Percentiles rank a stretch among this genome's conserved stretches.
These are phyloP conservation scores for Neosilurus mollespiculum DNA, from an alignment of 2,797 vertebrate genomes.

Conservation along the genomic window DNA sequence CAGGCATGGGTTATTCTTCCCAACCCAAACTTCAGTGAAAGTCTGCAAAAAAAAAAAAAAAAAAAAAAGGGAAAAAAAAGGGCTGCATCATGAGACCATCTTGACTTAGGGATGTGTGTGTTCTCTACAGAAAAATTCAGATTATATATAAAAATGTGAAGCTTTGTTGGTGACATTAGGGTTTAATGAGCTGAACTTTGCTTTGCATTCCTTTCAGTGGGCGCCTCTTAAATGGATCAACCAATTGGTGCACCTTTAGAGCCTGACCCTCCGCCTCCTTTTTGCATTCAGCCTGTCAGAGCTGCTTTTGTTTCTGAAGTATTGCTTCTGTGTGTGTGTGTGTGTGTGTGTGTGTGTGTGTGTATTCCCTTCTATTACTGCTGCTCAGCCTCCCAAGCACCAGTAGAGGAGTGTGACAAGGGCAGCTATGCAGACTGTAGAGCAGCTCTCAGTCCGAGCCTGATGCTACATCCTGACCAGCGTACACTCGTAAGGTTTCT, in stretches of 20 bases:
- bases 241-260: slow-evolving; percentile 67
- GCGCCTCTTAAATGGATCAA: slow-evolving; percentile 62
- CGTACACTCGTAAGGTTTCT: not conserved
- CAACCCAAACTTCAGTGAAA: slow-evolving; percentile 28
- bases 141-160: not conserved
- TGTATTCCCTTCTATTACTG: slow-evolving; percentile 56
- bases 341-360: slow-evolving; percentile 22
- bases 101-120: not conserved
- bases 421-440: slow-evolving; percentile 72
- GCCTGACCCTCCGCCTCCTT: slow-evolving; percentile 52
- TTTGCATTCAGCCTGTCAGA: slow-evolving; percentile 70
- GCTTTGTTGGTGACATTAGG: slow-evolving; percentile 35
- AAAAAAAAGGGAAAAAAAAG: slow-evolving; percentile 7
- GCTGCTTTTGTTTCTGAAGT: slow-evolving; percentile 67
- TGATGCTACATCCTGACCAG: slow-evolving; percentile 53
- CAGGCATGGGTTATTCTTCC: slow-evolving; percentile 21
- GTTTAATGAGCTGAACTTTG: slow-evolving; percentile 59
- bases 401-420: slow-evolving; percentile 69
- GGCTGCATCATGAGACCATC: not conserved
- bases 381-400: slow-evolving; percentile 68
- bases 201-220: slow-evolving; percentile 65
- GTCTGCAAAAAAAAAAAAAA: not conserved
- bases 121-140: not conserved
- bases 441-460: slow-evolving; percentile 61
- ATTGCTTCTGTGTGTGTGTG: slow-evolving; percentile 49